Evolutionary conservation across 1,140 invertebrate genomes (phyloP).

Genomic region (Artemia franciscana): DNA sequence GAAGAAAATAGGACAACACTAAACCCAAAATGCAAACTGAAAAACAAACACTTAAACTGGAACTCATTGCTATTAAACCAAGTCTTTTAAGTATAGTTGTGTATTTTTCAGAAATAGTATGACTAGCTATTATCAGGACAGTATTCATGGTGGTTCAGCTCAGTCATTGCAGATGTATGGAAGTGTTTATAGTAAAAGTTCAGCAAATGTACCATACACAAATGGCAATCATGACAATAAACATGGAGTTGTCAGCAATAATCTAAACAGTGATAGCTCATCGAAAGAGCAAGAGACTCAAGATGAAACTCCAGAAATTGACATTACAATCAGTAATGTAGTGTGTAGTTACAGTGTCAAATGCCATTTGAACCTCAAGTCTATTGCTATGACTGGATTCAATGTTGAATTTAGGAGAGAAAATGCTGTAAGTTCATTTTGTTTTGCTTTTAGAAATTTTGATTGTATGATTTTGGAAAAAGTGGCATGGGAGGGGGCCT

Average conservation of each 20-base stretch:
- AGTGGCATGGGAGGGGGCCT: too few species aligned
- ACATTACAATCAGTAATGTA: constrained; percentile 95
- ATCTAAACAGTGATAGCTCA: neutral
- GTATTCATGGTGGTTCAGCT: neutral
- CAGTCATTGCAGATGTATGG: neutral
- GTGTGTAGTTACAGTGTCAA: constrained; percentile 92
- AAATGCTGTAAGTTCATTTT: constrained; percentile 57
- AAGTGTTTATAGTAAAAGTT: neutral
- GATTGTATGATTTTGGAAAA: too few species aligned
- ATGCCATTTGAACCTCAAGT: constrained; percentile 85
- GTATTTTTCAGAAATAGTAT: too few species aligned
- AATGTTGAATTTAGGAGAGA: constrained; percentile 91
- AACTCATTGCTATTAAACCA: too few species aligned
- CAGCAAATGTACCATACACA: neutral
- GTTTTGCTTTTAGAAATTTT: too few species aligned
- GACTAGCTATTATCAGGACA: neutral
- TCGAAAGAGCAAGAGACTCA: neutral
- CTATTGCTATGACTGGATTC: constrained; percentile 69
- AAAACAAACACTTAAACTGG: too few species aligned
- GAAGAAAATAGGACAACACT: too few species aligned
- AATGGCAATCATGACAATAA: neutral
- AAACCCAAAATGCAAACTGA: too few species aligned
- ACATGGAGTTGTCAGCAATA: neutral
- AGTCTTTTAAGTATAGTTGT: neutral
- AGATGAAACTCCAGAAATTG: constrained; percentile 35